Conservation (phyloP, 2,888 invertebrate genomes). For the Corbicula japonica region DNA sequence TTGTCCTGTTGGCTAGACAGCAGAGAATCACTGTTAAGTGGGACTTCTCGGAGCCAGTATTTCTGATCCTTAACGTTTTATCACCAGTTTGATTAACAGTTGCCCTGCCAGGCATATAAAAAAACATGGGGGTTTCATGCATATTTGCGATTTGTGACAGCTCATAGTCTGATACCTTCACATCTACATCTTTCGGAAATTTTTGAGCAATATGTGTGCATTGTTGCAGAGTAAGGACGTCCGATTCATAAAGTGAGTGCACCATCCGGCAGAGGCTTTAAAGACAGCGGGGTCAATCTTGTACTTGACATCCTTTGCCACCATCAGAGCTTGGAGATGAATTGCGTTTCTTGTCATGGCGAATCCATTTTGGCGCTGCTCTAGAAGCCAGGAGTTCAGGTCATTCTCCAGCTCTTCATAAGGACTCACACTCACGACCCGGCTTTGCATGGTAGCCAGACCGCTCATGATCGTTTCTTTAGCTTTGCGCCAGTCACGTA, state of each 20-base stretch:
- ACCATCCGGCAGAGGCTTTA: slow-evolving; percentile 10
- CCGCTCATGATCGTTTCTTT: slow-evolving; percentile 8
- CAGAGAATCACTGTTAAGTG: too few relatives aligned
- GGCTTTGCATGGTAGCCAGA: slow-evolving; percentile 1
- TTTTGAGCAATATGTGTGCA: too few relatives aligned
- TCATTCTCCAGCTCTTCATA: background rate
- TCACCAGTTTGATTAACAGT: too few relatives aligned
- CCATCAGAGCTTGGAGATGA: background rate
- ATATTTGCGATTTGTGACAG: slow-evolving; percentile 15
- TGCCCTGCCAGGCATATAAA: too few relatives aligned
- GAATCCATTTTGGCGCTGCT: background rate
- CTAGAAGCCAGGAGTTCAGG: background rate
- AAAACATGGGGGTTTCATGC: slow-evolving; percentile 34
- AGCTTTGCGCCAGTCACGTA: slow-evolving; percentile 12
- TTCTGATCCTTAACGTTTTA: too few relatives aligned
- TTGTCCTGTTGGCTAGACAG: too few relatives aligned
- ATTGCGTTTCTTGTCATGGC: background rate
- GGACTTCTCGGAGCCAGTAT: too few relatives aligned
- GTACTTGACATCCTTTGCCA: slow-evolving; percentile 13
- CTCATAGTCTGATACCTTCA: slow-evolving; percentile 6
- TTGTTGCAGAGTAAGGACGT: too few relatives aligned
- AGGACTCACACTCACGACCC: background rate
- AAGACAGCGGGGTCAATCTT: slow-evolving; percentile 10
- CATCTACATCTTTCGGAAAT: background rate
- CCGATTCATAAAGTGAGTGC: slow-evolving; percentile 15